These are phyloP conservation scores for Hymenochirus boettgeri DNA, from an alignment of 2,113 vertebrate species.

Conservation along the genomic window DNA sequence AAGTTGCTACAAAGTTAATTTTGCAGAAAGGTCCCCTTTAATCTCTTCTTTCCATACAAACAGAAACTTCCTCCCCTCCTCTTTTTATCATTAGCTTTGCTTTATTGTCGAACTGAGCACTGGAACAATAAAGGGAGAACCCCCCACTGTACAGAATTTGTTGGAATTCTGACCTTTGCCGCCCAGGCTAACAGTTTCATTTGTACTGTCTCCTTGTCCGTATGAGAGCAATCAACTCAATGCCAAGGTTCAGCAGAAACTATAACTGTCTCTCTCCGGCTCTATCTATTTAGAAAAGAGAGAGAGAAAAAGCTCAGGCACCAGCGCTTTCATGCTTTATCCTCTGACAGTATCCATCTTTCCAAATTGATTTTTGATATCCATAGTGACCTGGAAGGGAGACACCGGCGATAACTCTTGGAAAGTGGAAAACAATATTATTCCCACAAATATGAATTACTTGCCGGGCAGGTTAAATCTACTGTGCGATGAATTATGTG, in stretches of 20 bases:
- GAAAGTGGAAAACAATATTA: slow-evolving; percentile 88
- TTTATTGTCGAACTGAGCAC: too few species aligned
- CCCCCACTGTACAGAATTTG: slow-evolving; percentile 15
- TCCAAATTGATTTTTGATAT: slow-evolving; percentile 89
- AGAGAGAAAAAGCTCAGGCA: slow-evolving; percentile 64
- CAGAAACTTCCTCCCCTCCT: too few species aligned
- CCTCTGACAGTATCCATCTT: slow-evolving; percentile 78
- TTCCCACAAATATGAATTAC: slow-evolving; percentile 85
- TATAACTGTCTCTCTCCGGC: slow-evolving; percentile 60
- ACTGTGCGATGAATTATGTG: slow-evolving; percentile 79
- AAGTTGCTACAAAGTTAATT: too few species aligned
- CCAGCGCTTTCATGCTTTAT: slow-evolving; percentile 64
- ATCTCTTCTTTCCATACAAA: too few species aligned
- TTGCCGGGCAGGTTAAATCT: slow-evolving; percentile 82
- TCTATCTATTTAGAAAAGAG: slow-evolving; percentile 71
- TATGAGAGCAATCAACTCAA: slow-evolving; percentile 50
- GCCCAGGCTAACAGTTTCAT: slow-evolving; percentile 44
- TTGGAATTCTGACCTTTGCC: slow-evolving; percentile 46
- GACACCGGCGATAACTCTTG: slow-evolving; percentile 74
- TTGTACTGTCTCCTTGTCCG: slow-evolving; percentile 53
- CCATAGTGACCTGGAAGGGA: slow-evolving; percentile 81
- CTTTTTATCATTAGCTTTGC: too few species aligned
- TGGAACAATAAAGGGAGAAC: slow-evolving; percentile 6
- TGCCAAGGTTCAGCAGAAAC: slow-evolving; percentile 57
- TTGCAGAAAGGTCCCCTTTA: too few species aligned